Evolutionary conservation across 1,140 invertebrate genomes (phyloP).

Genomic region (Agrypnia vestita): DNA sequence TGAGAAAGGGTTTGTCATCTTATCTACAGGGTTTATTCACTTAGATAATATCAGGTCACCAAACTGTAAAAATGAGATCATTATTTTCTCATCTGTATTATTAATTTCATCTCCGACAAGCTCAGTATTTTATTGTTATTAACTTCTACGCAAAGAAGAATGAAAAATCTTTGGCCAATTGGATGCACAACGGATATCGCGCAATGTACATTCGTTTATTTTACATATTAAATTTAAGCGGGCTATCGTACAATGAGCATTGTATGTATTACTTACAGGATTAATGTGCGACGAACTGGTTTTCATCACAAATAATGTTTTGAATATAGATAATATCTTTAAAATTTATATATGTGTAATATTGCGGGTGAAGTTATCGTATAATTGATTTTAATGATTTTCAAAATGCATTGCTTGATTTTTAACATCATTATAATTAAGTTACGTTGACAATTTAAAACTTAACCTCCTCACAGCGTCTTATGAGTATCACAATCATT

Average conservation of each 20-base stretch:
- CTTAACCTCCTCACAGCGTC: background rate
- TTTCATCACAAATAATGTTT: background rate
- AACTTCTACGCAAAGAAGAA: conserved; percentile 34
- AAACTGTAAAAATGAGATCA: conserved; percentile 41
- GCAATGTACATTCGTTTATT: background rate
- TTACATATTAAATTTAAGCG: background rate
- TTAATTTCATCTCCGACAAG: conserved; percentile 51
- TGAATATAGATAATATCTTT: conserved; percentile 16
- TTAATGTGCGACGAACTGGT: background rate
- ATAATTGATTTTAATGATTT: conserved; percentile 26
- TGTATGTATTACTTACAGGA: background rate
- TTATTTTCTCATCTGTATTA: background rate
- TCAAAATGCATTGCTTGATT: background rate
- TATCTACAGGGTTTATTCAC: conserved; percentile 59
- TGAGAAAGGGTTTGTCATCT: conserved; percentile 45
- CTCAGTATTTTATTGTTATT: conserved; percentile 56
- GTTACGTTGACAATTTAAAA: conserved; percentile 26
- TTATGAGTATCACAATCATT: conserved; percentile 38
- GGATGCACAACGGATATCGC: no score
- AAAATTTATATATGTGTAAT: conserved; percentile 22
- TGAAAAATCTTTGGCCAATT: conserved; percentile 31
- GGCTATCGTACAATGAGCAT: background rate
- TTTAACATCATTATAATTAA: conserved; percentile 26
- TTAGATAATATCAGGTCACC: conserved; percentile 61
- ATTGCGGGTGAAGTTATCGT: conserved; percentile 25